phyloP scores from a whole-genome alignment of 2,113 vertebrate genomes.

The Grantiella picta region DNA sequence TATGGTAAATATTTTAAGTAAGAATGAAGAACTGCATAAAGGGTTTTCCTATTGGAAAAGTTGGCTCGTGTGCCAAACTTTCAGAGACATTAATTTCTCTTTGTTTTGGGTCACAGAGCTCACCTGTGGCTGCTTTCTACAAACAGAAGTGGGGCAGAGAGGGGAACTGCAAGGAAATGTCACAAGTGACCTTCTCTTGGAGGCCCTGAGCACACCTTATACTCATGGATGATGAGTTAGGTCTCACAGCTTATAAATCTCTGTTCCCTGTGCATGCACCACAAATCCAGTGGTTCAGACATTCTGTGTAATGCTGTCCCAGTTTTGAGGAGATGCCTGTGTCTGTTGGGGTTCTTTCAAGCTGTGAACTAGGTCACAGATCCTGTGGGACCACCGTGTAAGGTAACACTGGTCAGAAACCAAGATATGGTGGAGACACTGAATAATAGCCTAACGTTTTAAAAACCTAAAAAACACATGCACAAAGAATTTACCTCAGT shows the following conservation, averaged over 20 bases:
- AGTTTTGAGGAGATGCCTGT: neutral
- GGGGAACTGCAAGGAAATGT: neutral
- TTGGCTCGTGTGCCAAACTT: neutral
- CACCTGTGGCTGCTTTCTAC: neutral
- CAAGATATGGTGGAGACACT: neutral
- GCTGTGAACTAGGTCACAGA: neutral
- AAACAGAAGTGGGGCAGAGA: neutral
- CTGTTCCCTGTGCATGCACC: neutral
- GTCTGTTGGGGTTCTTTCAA: neutral
- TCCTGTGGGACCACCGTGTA: neutral
- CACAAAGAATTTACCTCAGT: neutral
- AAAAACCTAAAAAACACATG: neutral
- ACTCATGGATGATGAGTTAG: neutral
- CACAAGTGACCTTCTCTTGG: neutral
- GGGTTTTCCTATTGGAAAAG: neutral
- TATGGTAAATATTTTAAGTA: neutral
- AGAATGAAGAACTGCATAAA: neutral
- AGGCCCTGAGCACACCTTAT: neutral
- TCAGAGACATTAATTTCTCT: neutral
- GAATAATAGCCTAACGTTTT: neutral
- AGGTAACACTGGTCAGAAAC: neutral
- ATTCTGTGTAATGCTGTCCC: fast-evolving
- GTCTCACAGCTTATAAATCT: neutral
- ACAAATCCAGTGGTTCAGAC: neutral
- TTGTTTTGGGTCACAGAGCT: neutral